Percentiles rank a stretch among this genome's conserved stretches.
These are phyloP conservation scores for Protodeltote pygarga DNA, from an alignment of 2,888 invertebrate species.

Conservation along the genomic window DNA sequence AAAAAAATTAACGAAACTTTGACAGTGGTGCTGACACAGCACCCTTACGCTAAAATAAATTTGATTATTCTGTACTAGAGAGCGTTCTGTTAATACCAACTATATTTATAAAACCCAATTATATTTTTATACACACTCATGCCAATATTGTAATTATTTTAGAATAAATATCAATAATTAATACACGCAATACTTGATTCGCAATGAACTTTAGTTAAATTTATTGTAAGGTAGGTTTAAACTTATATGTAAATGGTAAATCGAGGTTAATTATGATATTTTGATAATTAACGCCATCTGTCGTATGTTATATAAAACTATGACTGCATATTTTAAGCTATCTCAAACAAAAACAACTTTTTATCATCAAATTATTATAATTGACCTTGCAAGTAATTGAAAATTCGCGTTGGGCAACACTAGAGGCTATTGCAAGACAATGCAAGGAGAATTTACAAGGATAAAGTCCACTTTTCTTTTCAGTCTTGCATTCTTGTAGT, in stretches of 20 bases:
- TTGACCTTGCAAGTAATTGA: slow-evolving; percentile 19
- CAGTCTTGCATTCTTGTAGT: slow-evolving; percentile 35
- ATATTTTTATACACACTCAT: slow-evolving; percentile 22
- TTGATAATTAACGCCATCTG: slow-evolving; percentile 15
- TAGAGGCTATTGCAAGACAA: slow-evolving; percentile 26
- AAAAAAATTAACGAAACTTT: no score
- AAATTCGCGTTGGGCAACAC: slow-evolving; percentile 24
- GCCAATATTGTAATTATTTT: slow-evolving; percentile 23
- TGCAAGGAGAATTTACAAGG: slow-evolving; percentile 15
- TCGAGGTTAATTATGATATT: slow-evolving; percentile 19
- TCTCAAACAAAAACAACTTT: no score
- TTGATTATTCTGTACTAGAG: not conserved
- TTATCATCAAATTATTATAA: slow-evolving; percentile 10
- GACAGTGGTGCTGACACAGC: no score
- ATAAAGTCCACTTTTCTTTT: slow-evolving; percentile 7
- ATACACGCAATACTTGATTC: slow-evolving; percentile 44
- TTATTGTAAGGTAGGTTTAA: slow-evolving; percentile 34
- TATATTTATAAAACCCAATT: slow-evolving; percentile 1
- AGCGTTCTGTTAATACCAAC: not conserved
- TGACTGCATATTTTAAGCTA: no score
- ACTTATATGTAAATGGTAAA: slow-evolving; percentile 13
- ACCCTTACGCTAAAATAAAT: no score
- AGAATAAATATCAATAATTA: slow-evolving; percentile 8
- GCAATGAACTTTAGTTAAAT: slow-evolving; percentile 41
- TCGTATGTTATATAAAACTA: no score